These are phyloP conservation scores for Ormyrus labotus DNA, from an alignment of 2,888 invertebrate species.

Conservation along the genomic window DNA sequence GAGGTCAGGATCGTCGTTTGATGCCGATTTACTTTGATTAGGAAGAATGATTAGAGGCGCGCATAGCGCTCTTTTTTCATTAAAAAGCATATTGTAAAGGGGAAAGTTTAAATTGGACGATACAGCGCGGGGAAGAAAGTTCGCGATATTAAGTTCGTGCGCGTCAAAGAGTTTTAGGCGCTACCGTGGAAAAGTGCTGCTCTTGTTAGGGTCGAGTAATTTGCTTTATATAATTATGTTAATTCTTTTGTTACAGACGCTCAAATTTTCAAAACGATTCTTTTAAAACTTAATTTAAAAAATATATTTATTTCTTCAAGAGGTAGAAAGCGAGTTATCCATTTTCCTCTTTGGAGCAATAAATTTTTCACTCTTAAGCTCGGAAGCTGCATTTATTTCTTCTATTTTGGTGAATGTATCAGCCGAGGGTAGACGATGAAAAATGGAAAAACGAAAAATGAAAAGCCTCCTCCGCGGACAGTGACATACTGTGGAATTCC, in stretches of 20 bases:
- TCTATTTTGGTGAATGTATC: background rate
- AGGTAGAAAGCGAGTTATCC: too few species aligned
- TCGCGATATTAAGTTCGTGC: background rate
- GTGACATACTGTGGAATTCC: constrained; percentile 24
- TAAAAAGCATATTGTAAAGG: background rate
- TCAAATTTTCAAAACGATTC: too few species aligned
- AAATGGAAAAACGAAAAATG: constrained; percentile 9
- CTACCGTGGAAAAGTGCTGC: background rate
- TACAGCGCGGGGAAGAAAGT: background rate
- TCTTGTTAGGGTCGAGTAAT: background rate
- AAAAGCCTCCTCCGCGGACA: constrained; percentile 2
- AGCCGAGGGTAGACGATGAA: background rate
- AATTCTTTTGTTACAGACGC: background rate
- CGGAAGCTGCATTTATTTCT: background rate
- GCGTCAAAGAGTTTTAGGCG: background rate
- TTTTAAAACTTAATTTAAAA: too few species aligned
- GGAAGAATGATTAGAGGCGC: constrained; percentile 24
- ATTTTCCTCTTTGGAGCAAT: background rate
- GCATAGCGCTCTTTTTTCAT: background rate
- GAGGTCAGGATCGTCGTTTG: constrained; percentile 23
- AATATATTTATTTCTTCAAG: too few species aligned
- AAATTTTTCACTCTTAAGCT: background rate
- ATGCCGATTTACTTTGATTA: constrained; percentile 46
- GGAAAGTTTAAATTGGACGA: constrained; percentile 21
- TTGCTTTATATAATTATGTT: background rate